Percentiles rank a stretch among this genome's conserved stretches.
Evolutionary conservation across 2,797 vertebrate species (phyloP).

Genomic region (Enteromius viviparus): DNA sequence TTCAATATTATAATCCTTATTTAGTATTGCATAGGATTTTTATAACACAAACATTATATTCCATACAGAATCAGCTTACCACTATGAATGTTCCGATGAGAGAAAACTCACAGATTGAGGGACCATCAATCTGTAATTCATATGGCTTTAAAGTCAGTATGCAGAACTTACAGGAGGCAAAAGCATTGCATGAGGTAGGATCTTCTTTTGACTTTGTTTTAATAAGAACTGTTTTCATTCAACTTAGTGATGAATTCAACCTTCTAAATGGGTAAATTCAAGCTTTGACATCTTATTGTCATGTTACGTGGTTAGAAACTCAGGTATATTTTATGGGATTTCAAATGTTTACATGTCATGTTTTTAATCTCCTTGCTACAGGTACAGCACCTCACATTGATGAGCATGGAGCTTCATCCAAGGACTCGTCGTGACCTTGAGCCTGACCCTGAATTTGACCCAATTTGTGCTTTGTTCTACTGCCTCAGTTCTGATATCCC

Average conservation of each 20-base stretch:
- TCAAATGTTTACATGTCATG: not conserved
- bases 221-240: not conserved
- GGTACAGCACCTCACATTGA: constrained; percentile 93
- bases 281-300: not conserved
- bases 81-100: constrained; percentile 85
- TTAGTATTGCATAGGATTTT: not conserved
- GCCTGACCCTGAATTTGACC: constrained; percentile 97
- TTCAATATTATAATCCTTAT: not conserved
- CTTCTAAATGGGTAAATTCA: not conserved
- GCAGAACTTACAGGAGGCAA: constrained; percentile 96
- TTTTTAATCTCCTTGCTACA: constrained; percentile 60
- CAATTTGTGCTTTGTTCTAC: constrained; percentile 98
- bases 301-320: not conserved
- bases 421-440: constrained; percentile 92
- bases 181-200: constrained; percentile 95
- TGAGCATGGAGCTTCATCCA: constrained; percentile 95
- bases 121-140: constrained; percentile 92
- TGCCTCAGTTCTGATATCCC: constrained; percentile 88
- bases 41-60: not conserved
- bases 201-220: not conserved
- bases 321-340: not conserved
- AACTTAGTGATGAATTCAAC: not conserved
- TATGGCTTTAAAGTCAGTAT: constrained; percentile 97
- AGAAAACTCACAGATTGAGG: constrained; percentile 93
- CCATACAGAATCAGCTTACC: constrained; percentile 88